phyloP scores from a whole-genome alignment of 2,797 vertebrate species.

The Poecilia picta region DNA sequence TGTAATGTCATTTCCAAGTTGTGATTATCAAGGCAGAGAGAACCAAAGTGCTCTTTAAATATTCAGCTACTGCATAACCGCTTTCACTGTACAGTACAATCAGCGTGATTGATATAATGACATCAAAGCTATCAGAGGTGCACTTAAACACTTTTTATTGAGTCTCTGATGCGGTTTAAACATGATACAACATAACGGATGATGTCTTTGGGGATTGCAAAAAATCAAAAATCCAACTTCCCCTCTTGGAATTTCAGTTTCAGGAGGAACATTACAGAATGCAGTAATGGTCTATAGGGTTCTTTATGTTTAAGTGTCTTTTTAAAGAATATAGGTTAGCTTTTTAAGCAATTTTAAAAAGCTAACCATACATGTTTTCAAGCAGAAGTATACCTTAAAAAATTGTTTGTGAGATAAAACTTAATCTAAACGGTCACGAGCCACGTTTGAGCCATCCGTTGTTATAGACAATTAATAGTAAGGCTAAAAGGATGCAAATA shows the following conservation, averaged over 20 bases:
- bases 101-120: not conserved
- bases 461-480: not conserved
- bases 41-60: not conserved
- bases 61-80: not conserved
- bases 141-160: not conserved
- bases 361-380: not conserved
- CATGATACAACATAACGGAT: not conserved
- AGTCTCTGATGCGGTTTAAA: not conserved
- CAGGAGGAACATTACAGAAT: not conserved
- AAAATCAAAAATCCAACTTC: not conserved
- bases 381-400: not conserved
- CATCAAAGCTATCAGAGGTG: not conserved
- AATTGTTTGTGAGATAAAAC: not conserved
- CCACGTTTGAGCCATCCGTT: not conserved
- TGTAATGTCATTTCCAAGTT: not conserved
- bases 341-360: not conserved
- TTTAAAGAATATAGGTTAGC: not conserved
- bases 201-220: not conserved
- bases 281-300: not conserved
- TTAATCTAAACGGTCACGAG: not conserved
- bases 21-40: not conserved
- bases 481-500: not conserved
- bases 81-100: not conserved
- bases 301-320: not conserved
- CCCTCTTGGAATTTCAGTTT: not conserved